phyloP scores from a whole-genome alignment of 1,140 invertebrate species.

The Cotesia chilonis region DNA sequence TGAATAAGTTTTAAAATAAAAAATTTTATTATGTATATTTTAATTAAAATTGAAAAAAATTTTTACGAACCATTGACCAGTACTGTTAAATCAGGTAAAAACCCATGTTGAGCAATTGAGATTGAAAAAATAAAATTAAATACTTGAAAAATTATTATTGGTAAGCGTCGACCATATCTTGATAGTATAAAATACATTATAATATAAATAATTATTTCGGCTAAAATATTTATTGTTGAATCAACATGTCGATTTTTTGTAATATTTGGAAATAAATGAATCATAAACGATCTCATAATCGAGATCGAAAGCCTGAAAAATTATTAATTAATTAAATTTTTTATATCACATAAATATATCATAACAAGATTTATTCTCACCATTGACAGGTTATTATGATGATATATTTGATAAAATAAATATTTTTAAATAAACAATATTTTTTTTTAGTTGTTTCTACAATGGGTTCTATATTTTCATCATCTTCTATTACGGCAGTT shows the following conservation, averaged over 20 bases:
- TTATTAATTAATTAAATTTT: constrained; percentile 7
- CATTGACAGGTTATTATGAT: constrained; percentile 44
- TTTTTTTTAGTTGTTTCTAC: neutral
- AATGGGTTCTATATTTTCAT: constrained; percentile 24
- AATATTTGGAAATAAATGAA: constrained; percentile 48
- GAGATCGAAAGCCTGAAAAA: constrained; percentile 54
- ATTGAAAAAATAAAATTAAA: constrained; percentile 53
- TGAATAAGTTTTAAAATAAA: constrained; percentile 37
- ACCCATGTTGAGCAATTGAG: constrained; percentile 42
- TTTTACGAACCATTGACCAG: constrained; percentile 41
- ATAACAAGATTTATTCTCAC: constrained; percentile 33
- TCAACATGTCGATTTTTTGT: constrained; percentile 54
- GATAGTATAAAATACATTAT: constrained; percentile 54
- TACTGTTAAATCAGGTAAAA: constrained; percentile 26
- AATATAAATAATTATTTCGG: constrained; percentile 53
- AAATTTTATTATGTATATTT: neutral
- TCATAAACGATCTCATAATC: constrained; percentile 48
- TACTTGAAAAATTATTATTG: constrained; percentile 46
- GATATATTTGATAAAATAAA: constrained; percentile 38
- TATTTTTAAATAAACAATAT: constrained; percentile 25
- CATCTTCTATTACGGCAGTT: constrained; percentile 3
- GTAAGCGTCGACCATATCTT: constrained; percentile 48
- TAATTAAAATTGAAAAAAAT: neutral
- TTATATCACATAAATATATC: neutral
- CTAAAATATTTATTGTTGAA: constrained; percentile 51